phyloP scores from a whole-genome alignment of 2,113 vertebrate genomes.

The Phrynocephalus versicolor region DNA sequence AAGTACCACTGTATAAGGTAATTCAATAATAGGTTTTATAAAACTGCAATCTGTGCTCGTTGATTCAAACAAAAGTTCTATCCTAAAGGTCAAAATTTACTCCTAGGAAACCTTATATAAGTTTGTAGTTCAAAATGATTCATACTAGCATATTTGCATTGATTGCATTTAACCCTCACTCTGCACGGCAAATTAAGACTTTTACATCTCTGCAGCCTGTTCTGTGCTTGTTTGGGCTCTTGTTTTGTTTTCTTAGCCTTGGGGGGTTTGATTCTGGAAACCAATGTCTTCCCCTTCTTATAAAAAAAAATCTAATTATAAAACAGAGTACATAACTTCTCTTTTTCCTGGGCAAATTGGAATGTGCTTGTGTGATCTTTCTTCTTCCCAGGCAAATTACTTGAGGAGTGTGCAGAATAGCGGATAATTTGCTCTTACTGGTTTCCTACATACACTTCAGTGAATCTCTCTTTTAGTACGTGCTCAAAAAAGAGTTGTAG shows the following conservation, averaged over 20 bases:
- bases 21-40: neutral
- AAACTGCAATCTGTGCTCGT: neutral
- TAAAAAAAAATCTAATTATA: constrained; percentile 32
- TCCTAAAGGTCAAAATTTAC: too few species aligned
- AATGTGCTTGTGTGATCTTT: neutral
- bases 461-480: neutral
- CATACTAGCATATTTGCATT: neutral
- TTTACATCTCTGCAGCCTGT: neutral
- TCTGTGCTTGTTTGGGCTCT: neutral
- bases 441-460: constrained; percentile 1
- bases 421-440: neutral
- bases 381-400: neutral
- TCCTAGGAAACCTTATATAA: neutral
- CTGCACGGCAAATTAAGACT: constrained; percentile 5
- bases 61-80: neutral
- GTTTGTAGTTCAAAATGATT: neutral
- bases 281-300: neutral
- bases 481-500: neutral
- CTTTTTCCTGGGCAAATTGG: constrained; percentile 19
- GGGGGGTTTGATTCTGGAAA: constrained; percentile 8
- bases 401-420: neutral
- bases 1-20: neutral
- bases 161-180: constrained; percentile 18
- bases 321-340: constrained; percentile 49
- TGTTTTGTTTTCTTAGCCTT: neutral